Evolutionary conservation across 1,140 invertebrate species (phyloP), one percentile per base, ranked within the genome.

Genomic region (Aphis gossypii): DNA sequence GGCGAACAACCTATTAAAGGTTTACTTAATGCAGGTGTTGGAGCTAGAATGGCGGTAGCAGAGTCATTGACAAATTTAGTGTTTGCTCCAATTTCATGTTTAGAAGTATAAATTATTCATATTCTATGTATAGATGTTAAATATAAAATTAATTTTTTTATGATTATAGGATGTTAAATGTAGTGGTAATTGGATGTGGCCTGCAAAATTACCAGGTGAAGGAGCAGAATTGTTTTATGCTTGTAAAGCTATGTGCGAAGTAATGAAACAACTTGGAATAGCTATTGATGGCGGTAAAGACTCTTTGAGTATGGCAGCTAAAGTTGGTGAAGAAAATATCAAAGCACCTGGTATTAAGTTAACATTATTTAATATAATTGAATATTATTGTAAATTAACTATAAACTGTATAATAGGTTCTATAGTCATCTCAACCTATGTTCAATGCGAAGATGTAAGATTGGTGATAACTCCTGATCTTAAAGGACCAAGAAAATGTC

Each of bases 131-230:
- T 83, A 48, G 35, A 68, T 87, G 48, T n/a, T n/a, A 41, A 68
- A 2, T 9, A 68, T 11, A 11, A 30, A 68, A 92, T 89, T 82
- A 9, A 54, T 11, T 88, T 20, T 54, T 41, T 41, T 94, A 76
- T 92, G 2, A 48, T 90, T 94, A 94, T 94, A 97, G 95, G 99
- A 99, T 95, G 97, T 99, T 20, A 99, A 99, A 96, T 99, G 99
- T 95, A 99, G 98, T 94, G 99, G 98, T 8, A 99, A 99, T 95
- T 99, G 99, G 99, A 99, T 99, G 99, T 99, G 99, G 99, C 97
- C 99, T 8, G 99, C 99, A 18, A 99, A 99, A 96, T 96, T 99
- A 30, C 97, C 97, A 0, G 98, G 97, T 1, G 99, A 99, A 96
- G 99, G 99, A 11, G 98, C 97, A 35, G 96, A 97, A 60, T 95